Evolutionary conservation across 1,140 invertebrate genomes (phyloP), one percentile per base, ranked within the genome.

Genomic region (Ostrea denselamellosa): DNA sequence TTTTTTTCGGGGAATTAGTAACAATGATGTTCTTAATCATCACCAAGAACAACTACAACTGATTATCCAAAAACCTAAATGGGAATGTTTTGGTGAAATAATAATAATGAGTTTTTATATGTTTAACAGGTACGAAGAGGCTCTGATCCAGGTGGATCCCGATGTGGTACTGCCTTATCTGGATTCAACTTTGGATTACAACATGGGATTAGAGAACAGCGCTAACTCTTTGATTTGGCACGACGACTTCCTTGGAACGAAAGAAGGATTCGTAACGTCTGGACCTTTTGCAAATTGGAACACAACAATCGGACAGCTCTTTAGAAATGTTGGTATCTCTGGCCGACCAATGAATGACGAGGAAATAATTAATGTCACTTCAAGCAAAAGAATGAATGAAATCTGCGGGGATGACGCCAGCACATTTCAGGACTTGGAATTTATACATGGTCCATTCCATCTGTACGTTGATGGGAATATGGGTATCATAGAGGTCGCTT

Each of bases 201-300:
- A 90, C 25, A 88, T 92, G 68, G 91, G 90, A 90, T 9, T 89
- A 93, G 84, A 95, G 94, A 14, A 92, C 93, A 34, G 89, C 94
- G 14, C 95, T 93, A 25, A 88, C 90, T 19, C 68, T 88, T n/a
- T 94, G 95, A 83, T 86, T 93, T 86, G 94, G 94, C 86, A 87
- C 52, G 44, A 58, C 8, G 81, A 90, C 5, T 91, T 95, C 28
- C 90, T 94, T 62, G 95, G 95, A 14, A 95, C 94, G 87, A 91
- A 91, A 34, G 92, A 94, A 86, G 95, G 95, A 8, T 91, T 92
- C 34, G 94, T 95, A 3, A 94, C 91, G 81, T 93, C 92, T 44
- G 93, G 93, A 14, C 92, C 92, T 28, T 91, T 92, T 56, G 89
- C 89, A 2, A 83, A 89, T 34, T 93, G 92, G 91, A 81, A 86